Percentiles rank a stretch among this genome's conserved stretches.
phyloP scores from a whole-genome alignment of 2,888 invertebrate genomes.

The Melinopterus prodromus region DNA sequence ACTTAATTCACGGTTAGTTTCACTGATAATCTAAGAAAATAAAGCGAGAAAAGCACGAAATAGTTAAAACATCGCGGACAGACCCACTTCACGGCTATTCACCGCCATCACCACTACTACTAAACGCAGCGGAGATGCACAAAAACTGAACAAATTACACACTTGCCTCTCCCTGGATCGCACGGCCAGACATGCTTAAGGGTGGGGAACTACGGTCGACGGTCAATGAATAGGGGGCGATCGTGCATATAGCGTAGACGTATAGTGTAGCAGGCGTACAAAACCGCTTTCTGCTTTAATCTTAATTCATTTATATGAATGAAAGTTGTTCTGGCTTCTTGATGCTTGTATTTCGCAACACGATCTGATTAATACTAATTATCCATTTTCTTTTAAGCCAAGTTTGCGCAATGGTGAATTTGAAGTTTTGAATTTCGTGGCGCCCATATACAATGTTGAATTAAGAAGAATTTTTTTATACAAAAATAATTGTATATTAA shows the following conservation, averaged over 20 bases:
- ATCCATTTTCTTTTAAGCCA: neutral
- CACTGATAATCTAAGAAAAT: conserved; percentile 5
- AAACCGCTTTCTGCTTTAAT: neutral
- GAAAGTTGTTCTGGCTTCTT: conserved; percentile 16
- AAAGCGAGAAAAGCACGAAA: conserved; percentile 8
- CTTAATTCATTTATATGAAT: conserved; percentile 24
- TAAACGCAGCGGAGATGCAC: conserved; percentile 20
- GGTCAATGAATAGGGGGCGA: conserved; percentile 27
- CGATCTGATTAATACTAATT: conserved; percentile 18
- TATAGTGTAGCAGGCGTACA: neutral
- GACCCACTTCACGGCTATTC: conserved; percentile 11
- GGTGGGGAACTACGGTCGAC: conserved; percentile 28
- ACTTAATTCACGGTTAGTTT: neutral
- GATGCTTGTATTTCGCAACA: conserved; percentile 12
- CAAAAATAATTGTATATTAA: too few species aligned
- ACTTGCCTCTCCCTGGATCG: conserved; percentile 19
- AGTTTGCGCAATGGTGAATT: neutral
- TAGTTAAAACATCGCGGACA: conserved; percentile 8
- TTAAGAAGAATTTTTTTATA: too few species aligned
- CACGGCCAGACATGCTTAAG: conserved; percentile 10
- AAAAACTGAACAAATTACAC: conserved; percentile 23
- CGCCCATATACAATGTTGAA: too few species aligned
- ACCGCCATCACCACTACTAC: neutral
- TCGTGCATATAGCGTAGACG: neutral
- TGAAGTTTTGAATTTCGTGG: too few species aligned